phyloP scores from a whole-genome alignment of 2,797 vertebrate species.

The Lacerta agilis region DNA sequence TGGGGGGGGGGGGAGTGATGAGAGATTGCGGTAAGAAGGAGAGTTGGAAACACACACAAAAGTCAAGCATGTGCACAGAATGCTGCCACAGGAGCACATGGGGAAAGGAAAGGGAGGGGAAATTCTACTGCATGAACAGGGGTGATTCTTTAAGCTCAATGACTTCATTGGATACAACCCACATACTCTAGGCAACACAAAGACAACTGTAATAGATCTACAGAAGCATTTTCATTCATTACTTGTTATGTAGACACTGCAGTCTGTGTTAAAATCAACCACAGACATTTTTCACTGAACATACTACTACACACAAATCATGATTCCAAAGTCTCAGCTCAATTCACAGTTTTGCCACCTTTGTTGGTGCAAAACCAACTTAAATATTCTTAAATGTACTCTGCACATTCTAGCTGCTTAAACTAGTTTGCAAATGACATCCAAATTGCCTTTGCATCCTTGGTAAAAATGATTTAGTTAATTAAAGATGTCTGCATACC shows the following conservation, averaged over 20 bases:
- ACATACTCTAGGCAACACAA: neutral
- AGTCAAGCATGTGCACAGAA: neutral
- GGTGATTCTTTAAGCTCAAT: neutral
- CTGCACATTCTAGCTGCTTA: neutral
- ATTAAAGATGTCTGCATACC: neutral
- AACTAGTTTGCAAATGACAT: neutral
- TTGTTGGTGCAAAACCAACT: conserved; percentile 28
- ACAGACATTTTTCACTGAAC: conserved; percentile 36
- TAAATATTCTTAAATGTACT: neutral
- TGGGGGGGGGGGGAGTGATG: neutral
- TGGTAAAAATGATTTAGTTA: neutral
- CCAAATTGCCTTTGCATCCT: neutral
- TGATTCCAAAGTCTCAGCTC: conserved; percentile 37
- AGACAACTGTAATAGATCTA: conserved; percentile 29
- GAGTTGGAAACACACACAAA: neutral
- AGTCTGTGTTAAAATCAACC: conserved; percentile 25
- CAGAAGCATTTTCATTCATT: conserved; percentile 47
- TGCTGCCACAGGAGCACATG: too few species aligned
- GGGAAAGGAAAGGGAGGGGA: too few species aligned
- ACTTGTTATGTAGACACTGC: conserved; percentile 29
- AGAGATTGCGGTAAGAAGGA: neutral
- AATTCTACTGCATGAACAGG: neutral
- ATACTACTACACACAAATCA: conserved; percentile 18
- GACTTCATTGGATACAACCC: neutral
- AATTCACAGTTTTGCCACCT: conserved; percentile 22